Percentiles rank a stretch among this genome's conserved stretches.
Conservation (phyloP, 2,113 vertebrate genomes). For the Xenopus tropicalis region UCB_Xtro_10.0 CM004443.2:147437001-147437500, state of each 20-base stretch:
- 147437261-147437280: not conserved
- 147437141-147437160: no score
- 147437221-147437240: not conserved
- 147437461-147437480: not conserved
- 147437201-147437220: not conserved
- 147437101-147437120: no score
- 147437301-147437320: not conserved
- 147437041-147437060: no score
- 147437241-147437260: not conserved
- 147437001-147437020: no score
- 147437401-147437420: slow-evolving; percentile 3
- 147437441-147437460: not conserved
- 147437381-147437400: not conserved
- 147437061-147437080: no score
- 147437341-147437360: not conserved
- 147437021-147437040: no score
- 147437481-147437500: not conserved
- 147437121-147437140: no score
- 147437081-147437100: no score
- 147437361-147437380: not conserved
- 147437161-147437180: no score
- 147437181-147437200: no score
- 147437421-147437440: not conserved
- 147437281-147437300: not conserved
- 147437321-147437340: slow-evolving; percentile 1